Percentiles rank a stretch among this genome's conserved stretches.
These are phyloP conservation scores for Calcarius ornatus DNA, from an alignment of 2,113 vertebrate species.

Conservation along the genomic window DNA sequence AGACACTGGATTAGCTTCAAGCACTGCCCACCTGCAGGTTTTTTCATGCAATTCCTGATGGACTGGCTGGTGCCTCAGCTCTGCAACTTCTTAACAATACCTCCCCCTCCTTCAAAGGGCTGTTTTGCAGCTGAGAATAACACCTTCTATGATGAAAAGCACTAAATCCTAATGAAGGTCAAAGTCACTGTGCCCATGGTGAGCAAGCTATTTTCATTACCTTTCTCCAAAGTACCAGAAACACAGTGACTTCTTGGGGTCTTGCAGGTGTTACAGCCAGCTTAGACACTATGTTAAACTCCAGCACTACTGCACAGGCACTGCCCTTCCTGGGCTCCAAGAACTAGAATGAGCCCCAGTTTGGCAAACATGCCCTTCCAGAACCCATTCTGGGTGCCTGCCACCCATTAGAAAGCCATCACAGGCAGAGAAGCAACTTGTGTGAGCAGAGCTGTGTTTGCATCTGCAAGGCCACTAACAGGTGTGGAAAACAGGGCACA, in stretches of 20 bases:
- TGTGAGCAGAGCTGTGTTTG: neutral
- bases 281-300: neutral
- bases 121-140: neutral
- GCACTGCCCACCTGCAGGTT: neutral
- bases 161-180: neutral
- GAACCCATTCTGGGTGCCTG: neutral
- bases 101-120: neutral
- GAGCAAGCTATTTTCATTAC: neutral
- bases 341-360: neutral
- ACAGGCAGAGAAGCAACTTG: neutral
- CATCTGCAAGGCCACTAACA: neutral
- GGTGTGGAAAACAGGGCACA: neutral
- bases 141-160: neutral
- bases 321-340: neutral
- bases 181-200: neutral
- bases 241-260: neutral
- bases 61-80: neutral
- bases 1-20: neutral
- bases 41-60: neutral
- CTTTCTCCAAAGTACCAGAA: neutral
- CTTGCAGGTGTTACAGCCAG: neutral
- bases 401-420: neutral
- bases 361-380: neutral
- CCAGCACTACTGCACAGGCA: rapidly evolving
- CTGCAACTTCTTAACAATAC: neutral